phyloP scores from a whole-genome alignment of 2,797 vertebrate species.

The Cyclura pinguis region DNA sequence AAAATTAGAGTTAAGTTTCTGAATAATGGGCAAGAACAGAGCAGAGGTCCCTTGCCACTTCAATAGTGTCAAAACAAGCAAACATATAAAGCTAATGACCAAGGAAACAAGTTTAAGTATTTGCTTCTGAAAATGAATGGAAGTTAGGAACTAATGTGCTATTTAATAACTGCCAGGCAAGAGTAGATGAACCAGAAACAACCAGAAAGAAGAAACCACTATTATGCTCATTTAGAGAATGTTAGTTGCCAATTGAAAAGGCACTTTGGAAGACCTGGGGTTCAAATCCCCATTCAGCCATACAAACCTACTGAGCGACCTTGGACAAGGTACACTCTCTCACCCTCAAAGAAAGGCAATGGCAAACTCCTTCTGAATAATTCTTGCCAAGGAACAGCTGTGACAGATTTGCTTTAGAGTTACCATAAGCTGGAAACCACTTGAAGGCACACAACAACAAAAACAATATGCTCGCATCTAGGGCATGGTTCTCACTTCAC shows the following conservation, averaged over 20 bases:
- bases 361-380: no score
- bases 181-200: background rate
- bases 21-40: background rate
- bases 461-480: background rate
- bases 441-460: no score
- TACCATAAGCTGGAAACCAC: no score
- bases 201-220: no score
- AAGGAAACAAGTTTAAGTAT: background rate
- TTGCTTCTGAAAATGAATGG: background rate
- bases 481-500: background rate
- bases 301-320: no score
- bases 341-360: no score
- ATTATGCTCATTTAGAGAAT: background rate
- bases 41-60: background rate
- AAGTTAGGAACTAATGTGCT: no score
- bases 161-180: background rate
- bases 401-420: no score
- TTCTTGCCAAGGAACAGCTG: no score
- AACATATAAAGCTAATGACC: background rate
- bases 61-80: background rate
- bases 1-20: background rate
- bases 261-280: no score
- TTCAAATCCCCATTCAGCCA: no score
- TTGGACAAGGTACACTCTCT: no score
- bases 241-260: background rate